Evolutionary conservation across 2,888 invertebrate genomes (phyloP).

Genomic region (Argynnis bischoffii): DNA sequence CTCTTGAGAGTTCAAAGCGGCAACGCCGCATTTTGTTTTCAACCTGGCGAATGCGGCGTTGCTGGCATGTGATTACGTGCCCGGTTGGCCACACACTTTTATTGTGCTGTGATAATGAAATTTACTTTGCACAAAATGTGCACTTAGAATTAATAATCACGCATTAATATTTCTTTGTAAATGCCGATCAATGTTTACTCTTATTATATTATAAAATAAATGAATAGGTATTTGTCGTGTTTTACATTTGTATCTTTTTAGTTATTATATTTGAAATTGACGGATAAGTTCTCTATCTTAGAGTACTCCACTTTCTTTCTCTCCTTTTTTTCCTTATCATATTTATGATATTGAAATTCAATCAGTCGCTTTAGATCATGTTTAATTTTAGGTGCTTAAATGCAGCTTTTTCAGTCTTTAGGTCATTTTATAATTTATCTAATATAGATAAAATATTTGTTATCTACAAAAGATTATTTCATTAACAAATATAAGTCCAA

Average conservation of each 20-base stretch:
- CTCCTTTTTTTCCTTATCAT: too few species aligned
- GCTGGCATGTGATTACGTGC: slow-evolving; percentile 38
- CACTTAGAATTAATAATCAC: not conserved
- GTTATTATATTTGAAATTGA: too few species aligned
- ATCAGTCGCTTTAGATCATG: not conserved
- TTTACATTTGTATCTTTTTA: too few species aligned
- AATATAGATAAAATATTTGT: slow-evolving; percentile 1
- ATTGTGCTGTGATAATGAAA: slow-evolving; percentile 27
- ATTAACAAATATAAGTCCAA: slow-evolving; percentile 1
- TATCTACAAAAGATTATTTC: slow-evolving; percentile 9
- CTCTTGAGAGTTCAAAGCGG: slow-evolving; percentile 40
- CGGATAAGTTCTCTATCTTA: too few species aligned
- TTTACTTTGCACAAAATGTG: slow-evolving; percentile 25
- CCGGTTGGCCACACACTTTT: slow-evolving; percentile 36
- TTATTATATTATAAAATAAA: not conserved
- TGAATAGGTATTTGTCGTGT: too few species aligned
- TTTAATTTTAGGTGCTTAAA: not conserved
- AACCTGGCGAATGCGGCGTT: slow-evolving; percentile 38
- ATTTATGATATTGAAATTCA: too few species aligned
- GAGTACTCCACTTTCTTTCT: too few species aligned
- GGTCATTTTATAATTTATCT: not conserved
- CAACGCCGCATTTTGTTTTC: slow-evolving; percentile 47
- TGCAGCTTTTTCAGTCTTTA: too few species aligned
- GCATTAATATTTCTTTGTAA: not conserved
- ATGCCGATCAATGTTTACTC: not conserved